These are phyloP conservation scores for Melanotaenia duboulayi DNA, from an alignment of 2,113 vertebrate species.

Conservation along the genomic window DNA sequence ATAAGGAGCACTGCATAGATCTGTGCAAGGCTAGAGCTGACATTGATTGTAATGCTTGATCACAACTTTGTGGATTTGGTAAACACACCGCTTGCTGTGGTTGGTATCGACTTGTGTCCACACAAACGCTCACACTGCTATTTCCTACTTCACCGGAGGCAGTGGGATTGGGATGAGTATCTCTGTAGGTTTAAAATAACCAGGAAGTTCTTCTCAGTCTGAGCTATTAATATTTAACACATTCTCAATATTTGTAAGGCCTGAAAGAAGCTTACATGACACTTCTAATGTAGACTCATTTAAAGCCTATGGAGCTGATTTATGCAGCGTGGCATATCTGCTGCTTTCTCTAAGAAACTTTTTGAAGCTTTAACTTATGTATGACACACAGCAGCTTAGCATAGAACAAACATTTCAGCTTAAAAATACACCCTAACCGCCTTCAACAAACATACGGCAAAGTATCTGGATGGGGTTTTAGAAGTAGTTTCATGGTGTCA, in stretches of 20 bases:
- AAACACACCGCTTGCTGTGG: neutral
- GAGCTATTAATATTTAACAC: neutral
- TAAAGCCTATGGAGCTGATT: neutral
- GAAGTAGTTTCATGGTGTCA: too few species aligned
- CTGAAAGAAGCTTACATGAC: neutral
- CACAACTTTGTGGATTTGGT: neutral
- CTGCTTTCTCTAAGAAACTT: too few species aligned
- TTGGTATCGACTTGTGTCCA: neutral
- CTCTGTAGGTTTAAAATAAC: neutral
- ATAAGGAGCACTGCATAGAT: neutral
- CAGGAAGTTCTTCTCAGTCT: neutral
- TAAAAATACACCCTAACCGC: neutral
- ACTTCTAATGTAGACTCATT: too few species aligned
- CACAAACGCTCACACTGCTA: neutral
- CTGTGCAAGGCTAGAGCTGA: neutral
- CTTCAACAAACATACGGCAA: neutral
- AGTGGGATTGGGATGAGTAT: neutral
- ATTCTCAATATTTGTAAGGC: neutral
- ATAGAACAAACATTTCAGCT: neutral
- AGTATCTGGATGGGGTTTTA: too few species aligned
- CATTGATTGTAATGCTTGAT: neutral
- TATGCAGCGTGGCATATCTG: neutral
- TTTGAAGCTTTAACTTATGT: neutral
- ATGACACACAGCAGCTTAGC: too few species aligned
- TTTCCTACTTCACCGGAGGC: neutral